phyloP scores from a whole-genome alignment of 2,113 vertebrate genomes.

The Thamnophis sirtalis region DNA sequence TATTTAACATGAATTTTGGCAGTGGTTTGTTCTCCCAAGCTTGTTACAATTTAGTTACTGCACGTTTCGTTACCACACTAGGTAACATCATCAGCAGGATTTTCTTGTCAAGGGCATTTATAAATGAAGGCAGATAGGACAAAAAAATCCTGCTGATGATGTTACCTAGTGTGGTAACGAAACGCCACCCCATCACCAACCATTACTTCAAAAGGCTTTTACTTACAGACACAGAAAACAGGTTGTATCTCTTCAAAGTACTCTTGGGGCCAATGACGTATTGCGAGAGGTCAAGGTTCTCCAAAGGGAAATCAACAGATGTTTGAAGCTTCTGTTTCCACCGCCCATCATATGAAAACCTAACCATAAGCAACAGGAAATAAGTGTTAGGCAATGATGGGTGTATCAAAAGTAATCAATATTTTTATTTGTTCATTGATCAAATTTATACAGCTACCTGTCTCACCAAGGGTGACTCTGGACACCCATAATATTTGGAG shows the following conservation, averaged over 20 bases:
- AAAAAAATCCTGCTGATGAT: too few species aligned
- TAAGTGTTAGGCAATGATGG: neutral
- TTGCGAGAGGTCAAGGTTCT: slow-evolving; percentile 87
- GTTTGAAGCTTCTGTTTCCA: slow-evolving; percentile 98
- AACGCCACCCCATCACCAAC: neutral
- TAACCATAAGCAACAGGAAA: slow-evolving; percentile 46
- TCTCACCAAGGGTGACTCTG: neutral
- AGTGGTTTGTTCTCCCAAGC: too few species aligned
- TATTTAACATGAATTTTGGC: too few species aligned
- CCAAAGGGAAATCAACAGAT: slow-evolving; percentile 89
- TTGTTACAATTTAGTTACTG: too few species aligned
- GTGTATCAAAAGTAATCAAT: neutral
- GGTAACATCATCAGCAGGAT: too few species aligned
- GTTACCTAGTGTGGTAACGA: too few species aligned
- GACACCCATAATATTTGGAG: neutral
- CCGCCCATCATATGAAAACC: slow-evolving; percentile 94
- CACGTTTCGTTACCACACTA: too few species aligned
- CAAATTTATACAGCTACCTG: neutral
- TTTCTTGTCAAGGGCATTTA: too few species aligned
- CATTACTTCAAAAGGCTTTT: neutral
- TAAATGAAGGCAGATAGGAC: too few species aligned
- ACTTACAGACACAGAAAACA: slow-evolving; percentile 96
- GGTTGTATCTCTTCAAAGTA: slow-evolving; percentile 85
- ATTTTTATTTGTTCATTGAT: neutral
- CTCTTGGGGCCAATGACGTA: slow-evolving; percentile 93